A percentile compares a stretch with the other conserved stretches of the same genome.
Conservation (phyloP, 2,797 vertebrate species). For the Paramormyrops hopkinsi region DNA sequence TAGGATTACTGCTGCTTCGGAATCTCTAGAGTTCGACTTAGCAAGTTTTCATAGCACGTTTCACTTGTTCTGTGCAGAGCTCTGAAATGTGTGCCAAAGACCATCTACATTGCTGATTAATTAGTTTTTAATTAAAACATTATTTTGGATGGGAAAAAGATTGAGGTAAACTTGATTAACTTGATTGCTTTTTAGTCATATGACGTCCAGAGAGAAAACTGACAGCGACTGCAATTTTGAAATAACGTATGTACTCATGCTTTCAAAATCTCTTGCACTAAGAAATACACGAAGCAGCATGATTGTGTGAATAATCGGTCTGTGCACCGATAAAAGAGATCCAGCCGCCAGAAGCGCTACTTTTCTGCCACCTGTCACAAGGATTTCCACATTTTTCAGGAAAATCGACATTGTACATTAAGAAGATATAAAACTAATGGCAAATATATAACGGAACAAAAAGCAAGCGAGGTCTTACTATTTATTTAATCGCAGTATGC, state of each 20-base stretch:
- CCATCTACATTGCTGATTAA: background rate
- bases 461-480: background rate
- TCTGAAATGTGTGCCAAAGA: background rate
- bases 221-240: background rate
- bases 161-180: background rate
- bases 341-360: background rate
- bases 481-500: background rate
- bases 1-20: constrained; percentile 28
- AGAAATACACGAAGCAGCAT: background rate
- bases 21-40: constrained; percentile 34
- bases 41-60: constrained; percentile 13
- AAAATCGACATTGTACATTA: background rate
- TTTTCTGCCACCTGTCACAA: background rate
- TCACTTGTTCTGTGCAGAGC: background rate
- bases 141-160: background rate
- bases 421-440: background rate
- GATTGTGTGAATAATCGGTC: background rate
- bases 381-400: background rate
- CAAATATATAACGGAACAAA: background rate
- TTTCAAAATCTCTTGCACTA: background rate
- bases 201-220: background rate
- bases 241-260: background rate
- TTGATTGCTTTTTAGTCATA: background rate
- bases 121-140: background rate
- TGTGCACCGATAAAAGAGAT: background rate